Evolutionary conservation across 2,797 vertebrate species (phyloP).

Genomic region (Orestias chungarensis): DNA sequence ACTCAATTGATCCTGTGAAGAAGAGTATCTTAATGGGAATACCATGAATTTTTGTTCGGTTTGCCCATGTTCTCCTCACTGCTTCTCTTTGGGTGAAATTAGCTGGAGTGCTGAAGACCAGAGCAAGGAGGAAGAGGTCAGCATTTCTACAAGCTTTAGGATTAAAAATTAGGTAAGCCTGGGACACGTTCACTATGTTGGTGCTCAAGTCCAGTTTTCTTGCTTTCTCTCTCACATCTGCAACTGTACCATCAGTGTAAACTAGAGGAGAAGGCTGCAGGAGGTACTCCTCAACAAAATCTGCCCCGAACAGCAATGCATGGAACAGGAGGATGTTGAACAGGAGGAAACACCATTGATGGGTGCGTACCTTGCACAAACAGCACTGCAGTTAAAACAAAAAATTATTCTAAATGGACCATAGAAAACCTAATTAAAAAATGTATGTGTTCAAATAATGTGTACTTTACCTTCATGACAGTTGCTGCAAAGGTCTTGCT

Average conservation of each 20-base stretch:
- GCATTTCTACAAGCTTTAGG: constrained; percentile 70
- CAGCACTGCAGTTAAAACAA: constrained; percentile 70
- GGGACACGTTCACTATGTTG: constrained; percentile 80
- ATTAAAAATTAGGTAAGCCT: constrained; percentile 70
- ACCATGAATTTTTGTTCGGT: constrained; percentile 70
- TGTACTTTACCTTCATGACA: constrained; percentile 74
- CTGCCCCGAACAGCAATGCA: constrained; percentile 88
- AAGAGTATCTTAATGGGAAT: constrained; percentile 68
- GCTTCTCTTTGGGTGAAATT: constrained; percentile 79
- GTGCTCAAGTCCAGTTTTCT: constrained; percentile 81
- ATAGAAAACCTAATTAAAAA: not conserved
- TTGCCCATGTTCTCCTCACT: constrained; percentile 89
- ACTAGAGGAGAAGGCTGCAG: constrained; percentile 82
- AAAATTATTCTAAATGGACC: not conserved
- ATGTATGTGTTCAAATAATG: not conserved
- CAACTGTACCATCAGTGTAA: constrained; percentile 80
- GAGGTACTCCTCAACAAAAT: constrained; percentile 92
- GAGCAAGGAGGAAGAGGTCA: constrained; percentile 86
- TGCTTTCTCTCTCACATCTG: constrained; percentile 85
- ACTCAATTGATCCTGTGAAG: constrained; percentile 67
- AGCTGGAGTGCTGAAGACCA: constrained; percentile 83
- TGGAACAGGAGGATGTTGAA: constrained; percentile 91
- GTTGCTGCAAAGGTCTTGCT: constrained; percentile 16
- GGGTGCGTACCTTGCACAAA: constrained; percentile 87
- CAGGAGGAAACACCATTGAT: constrained; percentile 94